Conservation (phyloP, 2,113 vertebrate genomes). For the Scomber japonicus region DNA sequence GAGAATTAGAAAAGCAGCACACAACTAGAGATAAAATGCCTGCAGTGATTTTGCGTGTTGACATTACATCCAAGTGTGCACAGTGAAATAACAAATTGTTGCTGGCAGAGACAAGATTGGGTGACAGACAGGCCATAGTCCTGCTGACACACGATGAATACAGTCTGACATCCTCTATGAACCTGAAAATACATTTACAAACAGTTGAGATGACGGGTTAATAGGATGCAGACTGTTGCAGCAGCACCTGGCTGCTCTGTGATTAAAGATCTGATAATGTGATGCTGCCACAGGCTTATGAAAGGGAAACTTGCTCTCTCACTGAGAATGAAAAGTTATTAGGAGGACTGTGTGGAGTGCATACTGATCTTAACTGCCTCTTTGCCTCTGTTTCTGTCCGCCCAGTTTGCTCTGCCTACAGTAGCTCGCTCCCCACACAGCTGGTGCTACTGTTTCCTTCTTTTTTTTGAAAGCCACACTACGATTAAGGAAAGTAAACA, state of each 20-base stretch:
- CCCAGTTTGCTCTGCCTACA: not conserved
- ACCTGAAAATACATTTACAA: slow-evolving; percentile 45
- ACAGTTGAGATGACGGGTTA: slow-evolving; percentile 39
- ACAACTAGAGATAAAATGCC: slow-evolving; percentile 31
- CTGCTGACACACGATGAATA: slow-evolving; percentile 51
- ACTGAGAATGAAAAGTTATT: slow-evolving; percentile 66
- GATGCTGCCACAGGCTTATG: slow-evolving; percentile 46
- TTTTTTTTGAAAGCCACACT: too few species aligned
- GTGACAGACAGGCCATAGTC: slow-evolving; percentile 45
- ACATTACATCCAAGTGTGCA: slow-evolving; percentile 27
- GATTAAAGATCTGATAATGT: slow-evolving; percentile 72
- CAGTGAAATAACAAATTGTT: slow-evolving; percentile 46
- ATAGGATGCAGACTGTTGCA: slow-evolving; percentile 50
- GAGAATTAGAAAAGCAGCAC: slow-evolving; percentile 43
- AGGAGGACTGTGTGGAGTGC: slow-evolving; percentile 35
- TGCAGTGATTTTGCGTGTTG: slow-evolving; percentile 51
- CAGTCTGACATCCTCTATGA: slow-evolving; percentile 44
- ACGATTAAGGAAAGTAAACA: slow-evolving; percentile 17
- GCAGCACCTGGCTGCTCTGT: slow-evolving; percentile 70
- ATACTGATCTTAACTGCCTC: slow-evolving; percentile 58
- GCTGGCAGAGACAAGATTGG: slow-evolving; percentile 47
- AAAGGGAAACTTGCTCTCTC: slow-evolving; percentile 52
- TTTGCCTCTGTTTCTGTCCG: slow-evolving; percentile 37
- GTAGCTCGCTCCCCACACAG: slow-evolving; percentile 16
- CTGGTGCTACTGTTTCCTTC: slow-evolving; percentile 7